Conservation (phyloP, 2,797 vertebrate genomes). For the Chlorospingus semifuscus region DNA sequence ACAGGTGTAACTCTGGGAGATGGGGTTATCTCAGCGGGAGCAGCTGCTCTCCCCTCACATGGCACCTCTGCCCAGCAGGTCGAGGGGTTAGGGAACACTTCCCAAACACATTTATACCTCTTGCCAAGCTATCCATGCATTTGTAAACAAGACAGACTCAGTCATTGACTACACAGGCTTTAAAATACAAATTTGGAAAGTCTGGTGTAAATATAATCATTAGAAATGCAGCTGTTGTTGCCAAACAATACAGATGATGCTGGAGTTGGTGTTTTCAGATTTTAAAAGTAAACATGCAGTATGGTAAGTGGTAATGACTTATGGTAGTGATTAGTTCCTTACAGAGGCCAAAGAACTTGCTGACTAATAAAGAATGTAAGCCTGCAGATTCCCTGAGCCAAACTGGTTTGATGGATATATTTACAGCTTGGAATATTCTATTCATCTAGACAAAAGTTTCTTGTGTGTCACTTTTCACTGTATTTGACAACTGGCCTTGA, state of each 20-base stretch:
- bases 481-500: not conserved
- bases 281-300: not conserved
- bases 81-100: fast-evolving
- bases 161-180: not conserved
- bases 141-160: not conserved
- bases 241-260: not conserved
- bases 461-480: not conserved
- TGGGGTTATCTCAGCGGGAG: not conserved
- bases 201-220: not conserved
- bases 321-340: not conserved
- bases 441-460: not conserved
- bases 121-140: fast-evolving
- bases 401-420: not conserved
- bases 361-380: slow-evolving; percentile 30
- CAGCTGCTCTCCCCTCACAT: fast-evolving
- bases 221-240: not conserved
- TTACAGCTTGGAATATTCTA: not conserved
- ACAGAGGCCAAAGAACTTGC: not conserved
- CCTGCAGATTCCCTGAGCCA: not conserved
- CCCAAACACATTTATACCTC: not conserved
- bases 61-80: not conserved
- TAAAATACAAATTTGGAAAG: not conserved
- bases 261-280: not conserved
- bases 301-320: not conserved
- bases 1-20: fast-evolving